Evolutionary conservation across 2,888 invertebrate species (phyloP).

Genomic region (Hetaerina titia): DNA sequence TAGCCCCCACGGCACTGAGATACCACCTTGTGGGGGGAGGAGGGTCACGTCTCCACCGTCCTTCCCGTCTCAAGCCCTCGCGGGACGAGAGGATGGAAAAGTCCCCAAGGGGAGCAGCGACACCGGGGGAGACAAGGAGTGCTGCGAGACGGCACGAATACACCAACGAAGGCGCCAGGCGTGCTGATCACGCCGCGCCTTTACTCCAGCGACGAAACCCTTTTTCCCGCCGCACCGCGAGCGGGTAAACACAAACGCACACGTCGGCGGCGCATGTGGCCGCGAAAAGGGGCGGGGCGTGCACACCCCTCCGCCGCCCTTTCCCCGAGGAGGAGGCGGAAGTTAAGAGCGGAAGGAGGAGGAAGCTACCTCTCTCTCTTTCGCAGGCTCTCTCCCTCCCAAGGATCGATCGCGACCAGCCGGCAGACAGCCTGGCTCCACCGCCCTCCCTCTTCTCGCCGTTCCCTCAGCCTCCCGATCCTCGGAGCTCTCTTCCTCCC

Average conservation of each 20-base stretch:
- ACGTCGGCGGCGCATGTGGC: slow-evolving; percentile 46
- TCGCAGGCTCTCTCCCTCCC: neutral
- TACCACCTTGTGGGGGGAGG: neutral
- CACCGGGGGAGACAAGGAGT: neutral
- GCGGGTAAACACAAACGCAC: slow-evolving; percentile 57
- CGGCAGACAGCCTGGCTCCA: slow-evolving; percentile 66
- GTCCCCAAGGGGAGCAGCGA: too few relatives aligned
- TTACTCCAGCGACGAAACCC: slow-evolving; percentile 24
- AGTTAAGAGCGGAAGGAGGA: slow-evolving; percentile 43
- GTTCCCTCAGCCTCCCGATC: neutral
- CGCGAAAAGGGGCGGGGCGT: slow-evolving; percentile 64
- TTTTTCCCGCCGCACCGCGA: slow-evolving; percentile 56
- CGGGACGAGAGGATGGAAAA: neutral
- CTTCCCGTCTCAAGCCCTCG: neutral
- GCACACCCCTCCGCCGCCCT: neutral
- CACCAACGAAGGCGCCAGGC: neutral
- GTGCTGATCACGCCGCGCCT: neutral
- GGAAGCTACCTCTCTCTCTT: slow-evolving; percentile 40
- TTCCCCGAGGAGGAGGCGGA: slow-evolving; percentile 41
- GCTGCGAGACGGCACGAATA: neutral
- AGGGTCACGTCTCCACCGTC: neutral
- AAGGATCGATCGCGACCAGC: slow-evolving; percentile 57
- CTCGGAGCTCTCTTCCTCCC: neutral
- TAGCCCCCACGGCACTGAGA: neutral
- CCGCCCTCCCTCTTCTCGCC: neutral